Percentiles rank a stretch among this genome's conserved stretches.
phyloP scores from a whole-genome alignment of 2,888 invertebrate species.

The Xestobium rufovillosum region DNA sequence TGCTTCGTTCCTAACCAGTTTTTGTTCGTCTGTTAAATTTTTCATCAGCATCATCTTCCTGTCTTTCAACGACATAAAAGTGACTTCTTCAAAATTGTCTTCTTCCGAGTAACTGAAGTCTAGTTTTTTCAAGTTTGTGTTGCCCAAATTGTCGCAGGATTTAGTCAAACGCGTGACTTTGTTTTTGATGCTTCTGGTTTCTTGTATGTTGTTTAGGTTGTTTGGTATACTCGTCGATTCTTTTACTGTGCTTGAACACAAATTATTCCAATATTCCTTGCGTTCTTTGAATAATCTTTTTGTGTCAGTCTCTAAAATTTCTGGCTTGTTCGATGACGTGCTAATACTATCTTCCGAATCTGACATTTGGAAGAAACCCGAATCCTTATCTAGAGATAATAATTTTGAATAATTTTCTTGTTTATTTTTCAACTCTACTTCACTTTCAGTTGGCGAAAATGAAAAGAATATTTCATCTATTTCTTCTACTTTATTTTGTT shows the following conservation, averaged over 20 bases:
- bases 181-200: background rate
- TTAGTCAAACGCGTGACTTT: background rate
- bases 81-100: constrained; percentile 23
- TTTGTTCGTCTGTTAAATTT: constrained; percentile 12
- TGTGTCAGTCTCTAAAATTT: constrained; percentile 14
- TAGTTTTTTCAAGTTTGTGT: background rate
- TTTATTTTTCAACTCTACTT: no score
- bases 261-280: constrained; percentile 29
- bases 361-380: constrained; percentile 25
- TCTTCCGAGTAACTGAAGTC: constrained; percentile 23
- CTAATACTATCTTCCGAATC: constrained; percentile 13
- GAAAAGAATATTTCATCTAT: no score
- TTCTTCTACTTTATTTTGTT: no score
- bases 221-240: background rate
- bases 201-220: constrained; percentile 2
- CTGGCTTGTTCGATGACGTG: constrained; percentile 14
- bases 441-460: no score
- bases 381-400: no score
- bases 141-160: background rate
- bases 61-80: constrained; percentile 26
- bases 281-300: constrained; percentile 18
- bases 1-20: no score
- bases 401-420: no score
- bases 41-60: constrained; percentile 26
- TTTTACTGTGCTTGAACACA: constrained; percentile 18